Evolutionary conservation across 2,888 invertebrate species (phyloP), one percentile per base, ranked within the genome.

Genomic region (Plebejus melissa): DNA sequence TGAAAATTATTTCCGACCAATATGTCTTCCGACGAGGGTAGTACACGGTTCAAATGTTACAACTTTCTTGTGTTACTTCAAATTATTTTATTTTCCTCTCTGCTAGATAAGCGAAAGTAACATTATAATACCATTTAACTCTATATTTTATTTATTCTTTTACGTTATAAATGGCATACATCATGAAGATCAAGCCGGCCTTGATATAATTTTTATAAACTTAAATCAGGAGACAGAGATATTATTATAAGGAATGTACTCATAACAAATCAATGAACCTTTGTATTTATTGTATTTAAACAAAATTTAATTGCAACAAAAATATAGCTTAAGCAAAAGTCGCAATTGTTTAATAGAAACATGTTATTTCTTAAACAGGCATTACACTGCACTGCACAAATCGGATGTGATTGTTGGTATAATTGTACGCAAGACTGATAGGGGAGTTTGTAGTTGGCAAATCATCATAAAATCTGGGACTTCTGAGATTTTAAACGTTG

Each of bases 1-100:
- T 78, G 79, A 77, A 78, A 79, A 78, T 79, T 79, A 79, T 79
- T 79, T 79, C 78, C 79, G 79, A 76, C 77, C 79, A 79, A 79
- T 79, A 77, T 79, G 78, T 78, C 78, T 76, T 76, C 74, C 76
- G 77, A 78, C 78, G 76, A 78, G 79, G 79, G 79, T 54, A 28
- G 32, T 32, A 16, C n/a, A 28, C 13, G 74, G 65, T 41, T 74
- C 38, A 74, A 65, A 65, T 74, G 46, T 65, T 28, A 46, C 16
- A 46, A 69, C 65, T 32, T 75, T 50, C 69, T 69, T 57, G 32
- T 54, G 65, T 74, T 46, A 69, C 50, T 50, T 50, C 50, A 50
- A 13, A 54, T 54, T 54, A 54, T 54, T 54, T 54, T 54, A 46
- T 54, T 54, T 54, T 54, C 13, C 4, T 54, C 4, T 54, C 13